Percentiles rank a stretch among this genome's conserved stretches.
Evolutionary conservation across 2,888 invertebrate species (phyloP).

Genomic region (Tetramorium bicarinatum): DNA sequence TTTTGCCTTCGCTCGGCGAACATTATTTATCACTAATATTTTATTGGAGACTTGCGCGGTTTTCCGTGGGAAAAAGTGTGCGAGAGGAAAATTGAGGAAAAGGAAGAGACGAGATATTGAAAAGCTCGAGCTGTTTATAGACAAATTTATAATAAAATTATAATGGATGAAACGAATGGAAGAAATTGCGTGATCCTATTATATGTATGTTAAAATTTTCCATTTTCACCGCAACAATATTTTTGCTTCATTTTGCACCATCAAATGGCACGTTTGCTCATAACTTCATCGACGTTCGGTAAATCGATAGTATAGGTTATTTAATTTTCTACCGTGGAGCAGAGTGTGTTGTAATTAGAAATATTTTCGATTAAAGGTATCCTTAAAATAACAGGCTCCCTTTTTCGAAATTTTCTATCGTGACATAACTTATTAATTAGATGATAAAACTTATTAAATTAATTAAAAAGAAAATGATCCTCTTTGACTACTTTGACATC

Average conservation of each 20-base stretch:
- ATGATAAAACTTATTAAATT: background rate
- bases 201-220: background rate
- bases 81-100: conserved; percentile 50
- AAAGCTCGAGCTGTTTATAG: conserved; percentile 67
- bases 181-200: background rate
- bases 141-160: conserved; percentile 63
- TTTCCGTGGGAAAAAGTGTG: conserved; percentile 34
- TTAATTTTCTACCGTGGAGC: background rate
- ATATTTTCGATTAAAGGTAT: conserved; percentile 8
- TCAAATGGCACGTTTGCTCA: background rate
- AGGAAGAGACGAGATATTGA: conserved; percentile 48
- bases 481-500: background rate
- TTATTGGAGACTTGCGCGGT: background rate
- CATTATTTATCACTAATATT: conserved; percentile 31
- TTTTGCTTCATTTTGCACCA: conserved; percentile 4
- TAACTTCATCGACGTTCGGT: background rate
- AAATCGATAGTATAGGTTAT: conserved; percentile 29
- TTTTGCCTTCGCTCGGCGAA: conserved; percentile 28
- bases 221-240: background rate
- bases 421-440: background rate
- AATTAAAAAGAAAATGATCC: background rate
- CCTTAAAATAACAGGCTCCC: background rate
- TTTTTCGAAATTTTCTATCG: background rate
- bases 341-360: conserved; percentile 5
- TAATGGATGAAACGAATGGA: conserved; percentile 44